Percentiles rank a stretch among this genome's conserved stretches.
These are phyloP conservation scores for Venustaconcha ellipsiformis DNA, from an alignment of 1,140 invertebrate genomes.

Conservation along the genomic window DNA sequence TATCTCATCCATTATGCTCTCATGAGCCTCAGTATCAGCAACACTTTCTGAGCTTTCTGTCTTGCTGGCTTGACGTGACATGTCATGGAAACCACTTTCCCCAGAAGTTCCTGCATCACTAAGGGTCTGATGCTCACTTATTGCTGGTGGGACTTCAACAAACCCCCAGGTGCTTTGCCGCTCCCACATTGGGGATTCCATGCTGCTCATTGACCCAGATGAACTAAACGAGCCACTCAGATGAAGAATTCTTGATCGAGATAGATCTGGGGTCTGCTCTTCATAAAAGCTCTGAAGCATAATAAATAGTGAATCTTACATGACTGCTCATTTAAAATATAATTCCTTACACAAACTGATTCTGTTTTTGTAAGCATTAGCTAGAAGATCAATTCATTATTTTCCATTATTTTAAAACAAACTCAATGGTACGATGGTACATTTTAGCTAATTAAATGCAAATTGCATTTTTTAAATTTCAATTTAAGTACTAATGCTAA, in stretches of 20 bases:
- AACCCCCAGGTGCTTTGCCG: conserved; percentile 34
- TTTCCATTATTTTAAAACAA: too few relatives aligned
- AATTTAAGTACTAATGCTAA: too few relatives aligned
- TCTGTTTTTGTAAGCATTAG: too few relatives aligned
- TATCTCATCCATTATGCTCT: background rate
- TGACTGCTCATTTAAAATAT: too few relatives aligned
- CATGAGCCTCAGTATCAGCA: conserved; percentile 27
- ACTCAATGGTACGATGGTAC: too few relatives aligned
- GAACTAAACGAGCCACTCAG: conserved; percentile 12
- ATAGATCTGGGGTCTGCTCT: conserved; percentile 12
- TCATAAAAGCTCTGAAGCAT: conserved; percentile 33
- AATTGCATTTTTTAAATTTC: too few relatives aligned
- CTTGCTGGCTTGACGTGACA: conserved; percentile 61
- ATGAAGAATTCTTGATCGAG: background rate
- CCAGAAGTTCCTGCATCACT: conserved; percentile 55
- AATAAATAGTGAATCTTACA: background rate
- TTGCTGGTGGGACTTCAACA: conserved; percentile 34
- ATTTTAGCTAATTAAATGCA: too few relatives aligned
- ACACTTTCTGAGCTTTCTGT: conserved; percentile 58
- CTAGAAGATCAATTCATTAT: too few relatives aligned
- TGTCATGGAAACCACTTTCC: conserved; percentile 57
- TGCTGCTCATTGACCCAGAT: conserved; percentile 6
- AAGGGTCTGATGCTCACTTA: conserved; percentile 30
- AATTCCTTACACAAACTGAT: too few relatives aligned
- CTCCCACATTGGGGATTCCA: conserved; percentile 32